Evolutionary conservation across 2,113 vertebrate species (phyloP).

Genomic region (Chionis minor): DNA sequence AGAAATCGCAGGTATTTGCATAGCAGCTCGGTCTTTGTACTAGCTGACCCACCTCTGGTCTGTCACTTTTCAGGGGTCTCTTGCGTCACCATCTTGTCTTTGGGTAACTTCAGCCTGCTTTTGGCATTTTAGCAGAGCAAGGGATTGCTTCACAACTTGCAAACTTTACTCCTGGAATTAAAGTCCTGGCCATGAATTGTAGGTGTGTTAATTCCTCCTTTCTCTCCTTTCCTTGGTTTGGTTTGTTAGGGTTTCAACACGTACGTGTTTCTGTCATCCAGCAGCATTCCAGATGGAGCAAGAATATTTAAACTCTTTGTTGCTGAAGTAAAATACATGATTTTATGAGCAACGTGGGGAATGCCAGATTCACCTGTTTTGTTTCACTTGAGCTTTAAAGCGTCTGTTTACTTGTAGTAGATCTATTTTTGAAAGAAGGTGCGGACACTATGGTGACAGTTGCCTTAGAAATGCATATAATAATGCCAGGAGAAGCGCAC

Average conservation of each 20-base stretch:
- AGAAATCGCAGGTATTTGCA: background rate
- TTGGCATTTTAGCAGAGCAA: background rate
- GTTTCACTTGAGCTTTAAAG: background rate
- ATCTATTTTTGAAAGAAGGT: constrained; percentile 18
- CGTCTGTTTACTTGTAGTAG: background rate
- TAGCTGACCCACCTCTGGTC: background rate
- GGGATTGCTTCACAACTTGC: background rate
- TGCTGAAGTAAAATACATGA: background rate
- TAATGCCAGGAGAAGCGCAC: background rate
- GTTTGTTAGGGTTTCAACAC: background rate
- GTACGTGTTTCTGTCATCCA: background rate
- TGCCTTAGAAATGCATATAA: constrained; percentile 42
- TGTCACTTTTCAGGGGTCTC: background rate
- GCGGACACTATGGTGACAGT: constrained; percentile 37
- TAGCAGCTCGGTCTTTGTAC: background rate
- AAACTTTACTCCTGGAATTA: background rate
- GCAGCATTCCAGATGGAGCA: background rate
- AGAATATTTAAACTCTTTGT: background rate
- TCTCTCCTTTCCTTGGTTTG: background rate
- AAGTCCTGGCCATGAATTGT: background rate
- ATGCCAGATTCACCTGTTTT: background rate
- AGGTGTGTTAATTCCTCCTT: background rate
- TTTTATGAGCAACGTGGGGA: background rate
- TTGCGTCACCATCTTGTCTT: background rate
- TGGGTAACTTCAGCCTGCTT: background rate